Conservation (phyloP, 2,113 vertebrate genomes). For the Andinoacara biseriatus region DNA sequence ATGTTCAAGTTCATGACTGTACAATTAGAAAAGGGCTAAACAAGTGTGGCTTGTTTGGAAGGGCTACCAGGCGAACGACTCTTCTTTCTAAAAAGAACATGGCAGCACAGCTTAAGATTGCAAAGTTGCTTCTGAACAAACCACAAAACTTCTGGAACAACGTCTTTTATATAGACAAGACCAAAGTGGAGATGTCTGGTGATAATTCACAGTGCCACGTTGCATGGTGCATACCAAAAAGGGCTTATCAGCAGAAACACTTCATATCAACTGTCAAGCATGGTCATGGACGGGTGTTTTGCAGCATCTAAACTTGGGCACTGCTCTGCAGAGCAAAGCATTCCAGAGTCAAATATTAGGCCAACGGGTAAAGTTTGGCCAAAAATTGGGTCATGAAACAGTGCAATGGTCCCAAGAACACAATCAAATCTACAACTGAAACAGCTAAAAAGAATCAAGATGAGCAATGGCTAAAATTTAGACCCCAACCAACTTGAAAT, state of each 20-base stretch:
- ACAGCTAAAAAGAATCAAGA: not conserved
- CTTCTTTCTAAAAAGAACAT: not conserved
- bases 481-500: rapidly evolving
- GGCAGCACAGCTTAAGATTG: not conserved
- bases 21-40: not conserved
- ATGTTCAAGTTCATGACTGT: not conserved
- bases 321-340: not conserved
- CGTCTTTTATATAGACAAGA: not conserved
- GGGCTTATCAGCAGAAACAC: not conserved
- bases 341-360: not conserved
- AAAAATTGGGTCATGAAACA: not conserved
- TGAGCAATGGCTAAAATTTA: not conserved
- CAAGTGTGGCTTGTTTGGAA: not conserved
- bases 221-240: not conserved
- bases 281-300: not conserved
- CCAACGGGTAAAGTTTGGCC: not conserved
- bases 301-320: not conserved
- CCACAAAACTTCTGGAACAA: no score
- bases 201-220: not conserved
- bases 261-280: not conserved
- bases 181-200: not conserved
- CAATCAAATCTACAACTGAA: not conserved
- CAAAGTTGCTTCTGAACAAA: not conserved
- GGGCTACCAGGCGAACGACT: rapidly evolving
- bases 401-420: not conserved